Conservation (phyloP, 2,113 vertebrate species). For the Gorsachius goisagi region DNA sequence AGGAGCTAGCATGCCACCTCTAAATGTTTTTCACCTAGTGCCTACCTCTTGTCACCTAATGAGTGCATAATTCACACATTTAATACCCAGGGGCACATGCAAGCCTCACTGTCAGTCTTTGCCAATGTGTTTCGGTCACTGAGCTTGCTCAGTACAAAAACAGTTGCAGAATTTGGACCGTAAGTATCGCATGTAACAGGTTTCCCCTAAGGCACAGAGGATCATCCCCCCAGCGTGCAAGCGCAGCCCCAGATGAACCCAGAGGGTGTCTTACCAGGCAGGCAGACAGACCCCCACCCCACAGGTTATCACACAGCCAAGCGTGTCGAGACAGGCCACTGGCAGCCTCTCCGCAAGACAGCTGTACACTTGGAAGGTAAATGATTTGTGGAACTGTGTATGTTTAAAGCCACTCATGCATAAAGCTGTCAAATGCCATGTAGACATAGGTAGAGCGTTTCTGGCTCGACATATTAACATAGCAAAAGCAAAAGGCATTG, state of each 20-base stretch:
- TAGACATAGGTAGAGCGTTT: neutral
- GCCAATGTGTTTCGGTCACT: neutral
- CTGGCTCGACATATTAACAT: neutral
- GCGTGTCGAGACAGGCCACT: neutral
- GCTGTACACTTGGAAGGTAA: neutral
- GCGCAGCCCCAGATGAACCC: neutral
- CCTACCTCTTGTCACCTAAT: neutral
- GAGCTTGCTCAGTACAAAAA: neutral
- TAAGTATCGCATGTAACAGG: neutral
- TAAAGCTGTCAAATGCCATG: slow-evolving; percentile 20
- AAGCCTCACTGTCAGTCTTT: neutral
- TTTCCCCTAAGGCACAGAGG: neutral
- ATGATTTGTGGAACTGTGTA: neutral
- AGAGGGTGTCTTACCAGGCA: neutral
- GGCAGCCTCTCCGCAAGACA: neutral
- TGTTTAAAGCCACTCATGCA: neutral
- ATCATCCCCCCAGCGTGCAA: neutral
- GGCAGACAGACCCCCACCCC: neutral
- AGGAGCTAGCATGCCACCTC: neutral
- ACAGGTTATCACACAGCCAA: neutral
- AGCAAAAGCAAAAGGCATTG: slow-evolving; percentile 1
- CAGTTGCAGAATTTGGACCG: neutral
- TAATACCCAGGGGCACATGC: neutral
- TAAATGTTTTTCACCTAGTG: neutral
- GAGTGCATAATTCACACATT: neutral